Conservation (phyloP, 2,888 invertebrate genomes). For the Teleiodes luculella region DNA sequence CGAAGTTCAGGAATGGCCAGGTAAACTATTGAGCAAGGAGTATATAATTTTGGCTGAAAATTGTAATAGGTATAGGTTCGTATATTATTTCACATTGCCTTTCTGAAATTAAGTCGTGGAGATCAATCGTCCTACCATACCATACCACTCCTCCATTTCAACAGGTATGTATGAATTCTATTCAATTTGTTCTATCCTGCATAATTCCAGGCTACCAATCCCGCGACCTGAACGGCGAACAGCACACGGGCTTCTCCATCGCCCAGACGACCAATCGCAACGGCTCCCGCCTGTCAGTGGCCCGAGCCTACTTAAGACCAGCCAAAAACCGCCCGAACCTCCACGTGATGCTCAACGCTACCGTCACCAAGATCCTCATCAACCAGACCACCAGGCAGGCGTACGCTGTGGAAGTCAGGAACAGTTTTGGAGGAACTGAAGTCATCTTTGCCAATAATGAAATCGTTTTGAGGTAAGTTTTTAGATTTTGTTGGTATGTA, state of each 20-base stretch:
- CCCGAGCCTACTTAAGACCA: conserved; percentile 90
- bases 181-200: no score
- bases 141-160: no score
- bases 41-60: no score
- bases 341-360: conserved; percentile 90
- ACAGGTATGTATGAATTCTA: no score
- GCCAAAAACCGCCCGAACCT: conserved; percentile 86
- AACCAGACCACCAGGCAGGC: conserved; percentile 85
- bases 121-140: no score
- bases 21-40: no score
- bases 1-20: no score
- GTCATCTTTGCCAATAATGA: conserved; percentile 83
- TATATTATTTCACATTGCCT: no score
- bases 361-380: conserved; percentile 86
- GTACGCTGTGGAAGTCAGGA: conserved; percentile 86
- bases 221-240: conserved; percentile 89
- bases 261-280: conserved; percentile 93
- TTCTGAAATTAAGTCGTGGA: no score
- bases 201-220: conserved; percentile 84
- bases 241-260: conserved; percentile 90
- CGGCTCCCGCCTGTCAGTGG: conserved; percentile 89
- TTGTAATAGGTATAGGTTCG: no score
- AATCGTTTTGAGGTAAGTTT: conserved; percentile 77
- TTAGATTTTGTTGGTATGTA: not conserved
- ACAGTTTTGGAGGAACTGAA: conserved; percentile 76